Evolutionary conservation across 2,797 vertebrate genomes (phyloP).

Genomic region (Arnoldichthys spilopterus): DNA sequence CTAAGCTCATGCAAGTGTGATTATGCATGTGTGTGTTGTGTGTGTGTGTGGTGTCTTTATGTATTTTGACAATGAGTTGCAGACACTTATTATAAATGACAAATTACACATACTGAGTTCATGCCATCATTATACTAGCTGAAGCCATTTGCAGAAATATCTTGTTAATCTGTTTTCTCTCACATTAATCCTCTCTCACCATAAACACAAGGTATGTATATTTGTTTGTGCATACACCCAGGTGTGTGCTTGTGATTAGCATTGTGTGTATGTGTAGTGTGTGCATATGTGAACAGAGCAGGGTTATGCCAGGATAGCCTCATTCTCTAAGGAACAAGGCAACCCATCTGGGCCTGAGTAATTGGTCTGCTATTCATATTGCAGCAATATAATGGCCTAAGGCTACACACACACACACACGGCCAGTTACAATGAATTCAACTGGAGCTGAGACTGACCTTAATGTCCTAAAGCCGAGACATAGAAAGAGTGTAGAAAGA

Average conservation of each 20-base stretch:
- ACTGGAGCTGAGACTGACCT: slow-evolving; percentile 73
- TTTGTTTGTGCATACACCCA: not conserved
- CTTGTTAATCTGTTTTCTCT: slow-evolving; percentile 4
- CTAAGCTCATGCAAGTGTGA: too few relatives aligned
- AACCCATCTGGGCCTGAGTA: slow-evolving; percentile 79
- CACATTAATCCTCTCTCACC: slow-evolving; percentile 13
- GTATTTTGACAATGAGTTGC: slow-evolving; percentile 14
- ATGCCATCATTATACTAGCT: slow-evolving; percentile 17
- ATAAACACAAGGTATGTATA: slow-evolving; percentile 6
- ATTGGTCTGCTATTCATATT: slow-evolving; percentile 82
- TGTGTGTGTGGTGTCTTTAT: not conserved
- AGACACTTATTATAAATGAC: slow-evolving; percentile 12
- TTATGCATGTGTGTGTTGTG: not conserved
- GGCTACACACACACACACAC: slow-evolving; percentile 73
- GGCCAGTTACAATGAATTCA: slow-evolving; percentile 71
- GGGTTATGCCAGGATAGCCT: slow-evolving; percentile 55
- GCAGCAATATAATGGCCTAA: slow-evolving; percentile 76
- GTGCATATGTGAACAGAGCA: slow-evolving; percentile 27
- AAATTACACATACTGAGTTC: not conserved
- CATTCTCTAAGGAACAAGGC: slow-evolving; percentile 70
- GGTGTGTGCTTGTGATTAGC: slow-evolving; percentile 27
- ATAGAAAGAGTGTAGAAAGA: slow-evolving; percentile 4
- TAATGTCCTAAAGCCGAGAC: slow-evolving; percentile 61
- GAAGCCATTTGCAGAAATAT: slow-evolving; percentile 21
- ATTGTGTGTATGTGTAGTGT: slow-evolving; percentile 39